Base-by-base conservation (phyloP, 1,140 invertebrate species). In the Drosophila asahinai region DNA sequence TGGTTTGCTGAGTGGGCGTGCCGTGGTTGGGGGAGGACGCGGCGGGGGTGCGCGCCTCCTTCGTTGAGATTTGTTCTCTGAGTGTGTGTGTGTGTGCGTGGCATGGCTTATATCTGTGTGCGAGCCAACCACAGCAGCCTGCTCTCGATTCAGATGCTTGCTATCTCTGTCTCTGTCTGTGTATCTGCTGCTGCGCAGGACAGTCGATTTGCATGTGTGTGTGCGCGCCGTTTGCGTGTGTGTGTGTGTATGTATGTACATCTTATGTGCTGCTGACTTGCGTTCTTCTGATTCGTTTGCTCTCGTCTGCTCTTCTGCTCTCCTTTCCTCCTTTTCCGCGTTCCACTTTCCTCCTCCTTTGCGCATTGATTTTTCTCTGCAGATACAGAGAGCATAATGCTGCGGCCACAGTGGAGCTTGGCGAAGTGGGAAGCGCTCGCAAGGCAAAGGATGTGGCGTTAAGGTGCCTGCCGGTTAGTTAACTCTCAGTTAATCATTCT, bases 281-380 rank as follows among this genome's bases (percentile, higher is more conserved):
- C 86, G 86, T 89, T 89, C 83, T 79, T 89, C 86, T 89, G 84
- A 89, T 89, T 89, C 84, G 84, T 87, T 89, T 87, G 68, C 84
- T 87, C 80, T 86, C 43, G 62, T 54, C 73, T 19, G 30, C 17
- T 22, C 52, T 55, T 33, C 52, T 33, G 51, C 55, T 72, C 27
- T 55, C 40, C 65, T 59, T 42, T 57, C 45, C 47, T 51, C 30
- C 68, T 68, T 57, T 57, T 55, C 54, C 54, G 36, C 51, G 6
- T 54, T 54, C 30, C 30, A 57, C 54, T 40, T 57, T 25, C 36
- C 54, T 57, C 54, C 54, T 70, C 74, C 62, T 71, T 75, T 62
- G 77, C 77, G 80, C 83, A 87, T 87, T 87, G 84, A 89, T 87
- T 87, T 87, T 87, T 89, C 80, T 86, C 70, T 77, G 52, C 75